Evolutionary conservation across 2,113 vertebrate genomes (phyloP), one percentile per base, ranked within the genome.

Genomic region (Vanacampus margaritifer): DNA sequence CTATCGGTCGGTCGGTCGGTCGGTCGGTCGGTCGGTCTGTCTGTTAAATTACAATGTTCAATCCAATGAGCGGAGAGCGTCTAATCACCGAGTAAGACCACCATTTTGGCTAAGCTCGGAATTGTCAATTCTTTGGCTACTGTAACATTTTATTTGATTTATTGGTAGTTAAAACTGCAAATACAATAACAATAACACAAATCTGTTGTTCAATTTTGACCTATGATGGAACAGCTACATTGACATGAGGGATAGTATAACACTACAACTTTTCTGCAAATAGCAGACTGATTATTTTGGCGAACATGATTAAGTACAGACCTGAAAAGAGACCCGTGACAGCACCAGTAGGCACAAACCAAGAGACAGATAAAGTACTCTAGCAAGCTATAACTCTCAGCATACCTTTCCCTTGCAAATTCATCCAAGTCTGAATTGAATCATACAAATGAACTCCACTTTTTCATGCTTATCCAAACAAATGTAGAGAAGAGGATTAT

Each of bases 401-500:
- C 61, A 59, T 60, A 53, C 68, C 54, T 76, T 56, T 57, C 28
- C 74, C 69, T 70, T 66, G 10, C 66, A 70, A 70, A 72, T 12
- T 78, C 67, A 75, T 67, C 53, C 60, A 21, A 74, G 57, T 36
- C 48, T 51, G 48, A 23, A 67, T 61, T 76, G 67, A 73, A 61
- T 62, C 64, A 64, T 53, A 70, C 71, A 74, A 85, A 86, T 58
- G 23, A 71, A 72, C 43, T 71, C 17, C 39, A 50, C 51, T 73
- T 82, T 81, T 71, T 72, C 64, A 62, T 62, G 45, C 59, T 70
- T 56, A 62, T 62, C 50, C 59, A 73, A 65, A 64, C 71, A 78
- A 74, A 74, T 67, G 51, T 81, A 58, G 66, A 78, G 63, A 39
- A 72, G 74, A 70, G 79, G 79, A 86, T 88, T 88, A 86, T 77